These are phyloP conservation scores for Mellivora capensis DNA, from an alignment of 2,113 vertebrate species.

Conservation along the genomic window DNA sequence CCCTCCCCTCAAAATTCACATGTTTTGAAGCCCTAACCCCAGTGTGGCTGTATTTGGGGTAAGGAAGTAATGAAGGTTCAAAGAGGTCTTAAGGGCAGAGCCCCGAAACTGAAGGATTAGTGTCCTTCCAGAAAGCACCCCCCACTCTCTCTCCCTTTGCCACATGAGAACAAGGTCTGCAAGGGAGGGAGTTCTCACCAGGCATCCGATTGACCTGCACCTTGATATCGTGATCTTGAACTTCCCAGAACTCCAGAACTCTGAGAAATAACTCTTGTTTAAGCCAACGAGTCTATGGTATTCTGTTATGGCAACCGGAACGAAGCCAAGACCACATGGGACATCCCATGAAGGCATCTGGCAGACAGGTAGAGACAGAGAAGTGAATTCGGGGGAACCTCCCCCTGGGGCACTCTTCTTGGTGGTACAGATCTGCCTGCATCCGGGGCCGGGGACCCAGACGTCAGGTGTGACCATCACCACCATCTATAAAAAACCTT, in stretches of 20 bases:
- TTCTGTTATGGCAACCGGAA: neutral
- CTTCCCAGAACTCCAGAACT: neutral
- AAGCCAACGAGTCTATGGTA: neutral
- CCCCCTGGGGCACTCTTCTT: neutral
- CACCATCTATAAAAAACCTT: fast-evolving
- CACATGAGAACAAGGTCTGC: neutral
- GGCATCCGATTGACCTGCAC: neutral
- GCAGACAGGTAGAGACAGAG: neutral
- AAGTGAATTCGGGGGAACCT: neutral
- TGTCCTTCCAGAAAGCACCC: neutral
- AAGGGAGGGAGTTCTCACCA: neutral
- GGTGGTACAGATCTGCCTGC: neutral
- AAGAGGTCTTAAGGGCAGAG: neutral
- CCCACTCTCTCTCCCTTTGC: neutral
- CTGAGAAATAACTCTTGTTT: neutral
- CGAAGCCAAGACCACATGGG: neutral
- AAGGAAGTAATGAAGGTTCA: neutral
- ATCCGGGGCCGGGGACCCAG: neutral
- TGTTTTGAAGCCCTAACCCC: neutral
- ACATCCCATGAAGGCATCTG: too few relatives aligned
- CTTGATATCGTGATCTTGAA: neutral
- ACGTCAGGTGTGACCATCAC: neutral
- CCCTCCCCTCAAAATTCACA: neutral
- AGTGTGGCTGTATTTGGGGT: neutral
- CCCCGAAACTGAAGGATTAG: fast-evolving